A percentile compares a stretch with the other conserved stretches of the same genome.
These are phyloP conservation scores for Myotis myotis DNA, from an alignment of 2,797 vertebrate genomes.

Conservation along the genomic window DNA sequence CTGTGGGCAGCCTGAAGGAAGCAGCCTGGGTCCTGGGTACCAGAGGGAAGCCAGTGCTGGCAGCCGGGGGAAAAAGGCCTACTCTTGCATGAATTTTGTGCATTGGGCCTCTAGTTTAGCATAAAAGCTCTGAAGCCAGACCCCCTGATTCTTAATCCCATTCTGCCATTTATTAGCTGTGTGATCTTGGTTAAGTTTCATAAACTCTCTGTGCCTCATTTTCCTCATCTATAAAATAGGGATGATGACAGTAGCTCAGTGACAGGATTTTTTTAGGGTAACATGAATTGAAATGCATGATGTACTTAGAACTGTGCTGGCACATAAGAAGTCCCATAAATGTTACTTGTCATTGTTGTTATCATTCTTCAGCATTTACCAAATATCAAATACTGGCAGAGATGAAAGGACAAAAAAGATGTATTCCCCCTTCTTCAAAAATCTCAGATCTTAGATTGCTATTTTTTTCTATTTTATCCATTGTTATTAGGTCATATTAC, in stretches of 20 bases:
- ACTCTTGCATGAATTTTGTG: too few species aligned
- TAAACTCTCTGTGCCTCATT: neutral
- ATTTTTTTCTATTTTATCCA: conserved; percentile 19
- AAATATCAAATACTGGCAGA: neutral
- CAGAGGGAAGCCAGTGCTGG: too few species aligned
- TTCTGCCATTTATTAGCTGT: neutral
- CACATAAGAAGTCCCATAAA: neutral
- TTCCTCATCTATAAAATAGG: conserved; percentile 22
- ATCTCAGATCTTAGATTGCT: neutral
- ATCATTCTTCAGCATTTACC: neutral
- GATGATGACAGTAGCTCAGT: neutral
- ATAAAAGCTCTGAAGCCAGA: neutral
- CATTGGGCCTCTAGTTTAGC: neutral
- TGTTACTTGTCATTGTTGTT: neutral
- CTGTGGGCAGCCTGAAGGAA: too few species aligned
- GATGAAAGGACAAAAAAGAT: neutral
- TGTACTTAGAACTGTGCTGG: neutral
- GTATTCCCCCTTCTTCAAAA: neutral
- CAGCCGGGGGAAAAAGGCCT: too few species aligned
- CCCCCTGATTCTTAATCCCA: neutral
- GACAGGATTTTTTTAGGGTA: neutral
- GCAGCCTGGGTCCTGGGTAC: too few species aligned
- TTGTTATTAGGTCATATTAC: neutral
- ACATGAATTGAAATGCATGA: neutral
- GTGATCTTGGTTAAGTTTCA: neutral